Evolutionary conservation across 2,888 invertebrate genomes (phyloP).

Genomic region (Lamproptera curius): DNA sequence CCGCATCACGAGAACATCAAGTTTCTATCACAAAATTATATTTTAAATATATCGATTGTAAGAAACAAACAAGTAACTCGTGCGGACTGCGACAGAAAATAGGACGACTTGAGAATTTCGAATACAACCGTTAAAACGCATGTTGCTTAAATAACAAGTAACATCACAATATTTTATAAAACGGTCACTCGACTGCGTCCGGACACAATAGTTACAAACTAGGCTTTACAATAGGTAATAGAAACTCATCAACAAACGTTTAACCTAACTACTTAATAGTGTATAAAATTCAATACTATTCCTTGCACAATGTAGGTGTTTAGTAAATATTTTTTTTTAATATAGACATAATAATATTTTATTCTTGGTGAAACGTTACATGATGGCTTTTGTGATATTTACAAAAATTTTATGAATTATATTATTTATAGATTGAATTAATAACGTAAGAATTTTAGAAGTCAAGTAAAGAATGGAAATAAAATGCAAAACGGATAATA

Average conservation of each 20-base stretch:
- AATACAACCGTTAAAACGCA: conserved; percentile 29
- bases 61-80: conserved; percentile 28
- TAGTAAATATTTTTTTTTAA: conserved; percentile 19
- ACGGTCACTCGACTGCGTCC: neutral
- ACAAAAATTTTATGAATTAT: conserved; percentile 23
- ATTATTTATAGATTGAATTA: neutral
- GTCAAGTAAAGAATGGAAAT: neutral
- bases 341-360: no score
- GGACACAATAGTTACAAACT: conserved; percentile 4
- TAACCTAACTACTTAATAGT: conserved; percentile 29
- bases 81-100: neutral
- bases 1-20: no score
- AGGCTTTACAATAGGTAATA: conserved; percentile 28
- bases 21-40: no score
- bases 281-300: conserved; percentile 61
- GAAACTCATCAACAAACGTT: conserved; percentile 22
- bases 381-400: conserved; percentile 28
- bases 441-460: conserved; percentile 1
- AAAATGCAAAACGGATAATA: neutral
- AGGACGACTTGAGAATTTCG: conserved; percentile 2
- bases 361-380: conserved; percentile 20
- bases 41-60: neutral
- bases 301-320: conserved; percentile 41
- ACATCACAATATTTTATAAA: conserved; percentile 41
- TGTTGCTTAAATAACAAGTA: conserved; percentile 29